phyloP scores from a whole-genome alignment of 2,888 invertebrate genomes.

The Hirtodrosophila histrioides region DNA sequence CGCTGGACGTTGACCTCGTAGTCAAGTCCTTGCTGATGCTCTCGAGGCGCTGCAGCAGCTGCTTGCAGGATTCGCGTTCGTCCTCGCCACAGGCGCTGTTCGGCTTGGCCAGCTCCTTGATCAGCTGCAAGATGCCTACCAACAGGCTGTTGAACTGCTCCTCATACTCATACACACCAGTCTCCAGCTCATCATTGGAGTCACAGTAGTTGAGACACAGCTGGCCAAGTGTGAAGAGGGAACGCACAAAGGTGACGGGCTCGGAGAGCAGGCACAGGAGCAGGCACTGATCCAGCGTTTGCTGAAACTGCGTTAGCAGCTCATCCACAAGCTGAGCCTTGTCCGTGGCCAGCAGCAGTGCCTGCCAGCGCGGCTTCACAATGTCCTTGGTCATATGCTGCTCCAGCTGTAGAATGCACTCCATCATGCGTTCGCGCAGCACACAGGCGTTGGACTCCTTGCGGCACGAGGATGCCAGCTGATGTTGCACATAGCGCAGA shows the following conservation, averaged over 20 bases:
- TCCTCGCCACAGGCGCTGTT: constrained; percentile 5
- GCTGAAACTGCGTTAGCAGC: constrained; percentile 33
- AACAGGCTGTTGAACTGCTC: constrained; percentile 51
- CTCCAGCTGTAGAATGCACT: constrained; percentile 43
- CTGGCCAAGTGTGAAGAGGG: constrained; percentile 55
- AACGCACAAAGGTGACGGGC: constrained; percentile 43
- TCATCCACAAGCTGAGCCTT: constrained; percentile 48
- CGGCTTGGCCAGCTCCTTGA: constrained; percentile 38
- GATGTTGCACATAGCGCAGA: constrained; percentile 51
- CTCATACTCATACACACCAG: constrained; percentile 37
- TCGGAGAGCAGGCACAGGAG: constrained; percentile 39
- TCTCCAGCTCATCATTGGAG: constrained; percentile 20
- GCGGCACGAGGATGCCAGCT: constrained; percentile 10
- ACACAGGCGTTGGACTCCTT: not conserved
- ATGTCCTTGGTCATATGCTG: constrained; percentile 56
- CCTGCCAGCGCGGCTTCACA: constrained; percentile 48
- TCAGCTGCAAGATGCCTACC: constrained; percentile 33
- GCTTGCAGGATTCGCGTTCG: constrained; percentile 39
- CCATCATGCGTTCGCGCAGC: constrained; percentile 45
- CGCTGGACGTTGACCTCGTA: not conserved
- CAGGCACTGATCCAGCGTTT: constrained; percentile 37
- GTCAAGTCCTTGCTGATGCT: constrained; percentile 2
- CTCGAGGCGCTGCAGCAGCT: constrained; percentile 46
- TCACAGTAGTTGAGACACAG: constrained; percentile 58
- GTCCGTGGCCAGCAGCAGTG: constrained; percentile 10